Conservation (phyloP, 2,113 vertebrate genomes). For the Oostethus manadensis region DNA sequence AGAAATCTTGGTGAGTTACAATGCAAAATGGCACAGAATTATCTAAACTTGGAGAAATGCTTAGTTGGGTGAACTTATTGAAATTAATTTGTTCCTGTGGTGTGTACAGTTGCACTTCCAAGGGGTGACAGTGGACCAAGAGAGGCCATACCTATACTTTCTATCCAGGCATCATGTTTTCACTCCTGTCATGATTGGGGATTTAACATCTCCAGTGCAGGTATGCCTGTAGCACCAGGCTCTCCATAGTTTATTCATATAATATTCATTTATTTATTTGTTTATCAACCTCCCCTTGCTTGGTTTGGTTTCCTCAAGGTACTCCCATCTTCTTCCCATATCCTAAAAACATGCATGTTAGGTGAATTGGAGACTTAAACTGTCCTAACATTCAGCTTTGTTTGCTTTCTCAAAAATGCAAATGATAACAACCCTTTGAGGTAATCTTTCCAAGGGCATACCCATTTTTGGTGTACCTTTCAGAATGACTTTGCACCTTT, state of each 20-base stretch:
- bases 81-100: conserved; percentile 1
- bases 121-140: conserved; percentile 73
- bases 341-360: too few species aligned
- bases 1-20: conserved; percentile 84
- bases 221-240: conserved; percentile 48
- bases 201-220: conserved; percentile 78
- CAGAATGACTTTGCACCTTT: too few species aligned
- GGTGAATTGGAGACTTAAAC: too few species aligned
- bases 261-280: neutral
- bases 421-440: neutral
- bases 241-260: neutral
- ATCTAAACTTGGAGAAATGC: neutral
- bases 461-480: too few species aligned
- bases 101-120: conserved; percentile 79
- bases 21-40: neutral
- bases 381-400: neutral
- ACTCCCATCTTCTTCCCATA: too few species aligned
- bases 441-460: too few species aligned
- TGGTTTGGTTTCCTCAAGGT: too few species aligned
- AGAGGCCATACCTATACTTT: conserved; percentile 77
- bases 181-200: conserved; percentile 72
- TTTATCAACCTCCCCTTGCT: too few species aligned
- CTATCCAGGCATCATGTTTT: conserved; percentile 77
- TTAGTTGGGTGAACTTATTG: neutral
- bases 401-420: neutral